Base-by-base conservation (phyloP, 2,888 invertebrate species). In the Pasiphila rectangulata region DNA sequence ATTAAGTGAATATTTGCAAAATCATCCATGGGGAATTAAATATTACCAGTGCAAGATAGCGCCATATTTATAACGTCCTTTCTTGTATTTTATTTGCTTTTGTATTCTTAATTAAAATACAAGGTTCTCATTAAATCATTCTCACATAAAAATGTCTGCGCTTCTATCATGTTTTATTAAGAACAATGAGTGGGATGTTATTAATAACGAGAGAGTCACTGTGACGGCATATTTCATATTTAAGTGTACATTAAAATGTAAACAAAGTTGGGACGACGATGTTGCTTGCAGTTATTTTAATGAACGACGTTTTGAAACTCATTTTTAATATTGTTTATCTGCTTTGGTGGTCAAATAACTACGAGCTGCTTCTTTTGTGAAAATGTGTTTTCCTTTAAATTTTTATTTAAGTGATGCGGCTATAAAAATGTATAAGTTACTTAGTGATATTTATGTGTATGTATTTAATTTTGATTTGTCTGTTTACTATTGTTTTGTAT, bases 191-290 rank as follows among this genome's bases (percentile, higher is more conserved):
- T 42, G 50, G 60, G 65, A 66, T 54, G 64, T 64, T 72, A 67
- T 72, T 71, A 71, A 73, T 70, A 69, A 66, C 46, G 57, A 68
- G 59, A 67, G 61, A 67, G 60, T 58, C 65, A 63, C 59, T 54
- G 61, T 56, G 68, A 62, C 60, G 63, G 61, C 72, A 74, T 81
- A 75, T 79, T 79, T 81, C 71, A 76, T 63, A 64, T 65, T 73
- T 65, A 78, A 76, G 74, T 75, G 64, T 67, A 66, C 74, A 76
- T 79, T 75, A 74, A 77, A 77, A 76, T 79, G 74, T 78, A 76
- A 79, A 79, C 73, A 76, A 75, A 71, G 68, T 63, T 56, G 56
- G 50, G 51, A 64, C 62, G 61, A 65, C 65, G 62, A 65, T 70
- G 67, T 73, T 67, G 63, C 68, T 66, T 67, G 68, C 66, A 69